phyloP scores from a whole-genome alignment of 2,113 vertebrate species.

The Hemicordylus capensis region DNA sequence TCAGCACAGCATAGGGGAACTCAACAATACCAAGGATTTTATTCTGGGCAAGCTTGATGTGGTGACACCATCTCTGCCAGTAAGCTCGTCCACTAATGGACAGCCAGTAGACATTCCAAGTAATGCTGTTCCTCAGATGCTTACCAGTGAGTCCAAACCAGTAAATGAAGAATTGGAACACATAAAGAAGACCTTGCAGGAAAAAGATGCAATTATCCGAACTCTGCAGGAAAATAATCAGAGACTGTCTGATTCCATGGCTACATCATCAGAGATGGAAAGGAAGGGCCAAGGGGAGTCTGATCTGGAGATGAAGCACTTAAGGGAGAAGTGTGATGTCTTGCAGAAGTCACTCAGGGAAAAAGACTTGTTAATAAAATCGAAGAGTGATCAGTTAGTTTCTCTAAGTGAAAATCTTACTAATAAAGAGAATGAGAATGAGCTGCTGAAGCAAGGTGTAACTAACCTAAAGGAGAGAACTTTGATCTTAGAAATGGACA shows the following conservation, averaged over 20 bases:
- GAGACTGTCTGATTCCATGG: slow-evolving; percentile 84
- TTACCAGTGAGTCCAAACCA: slow-evolving; percentile 58
- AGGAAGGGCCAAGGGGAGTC: slow-evolving; percentile 76
- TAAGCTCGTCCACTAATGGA: neutral
- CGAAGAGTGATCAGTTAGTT: slow-evolving; percentile 89
- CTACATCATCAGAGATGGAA: slow-evolving; percentile 80
- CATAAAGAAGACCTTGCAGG: slow-evolving; percentile 77
- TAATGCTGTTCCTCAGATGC: neutral
- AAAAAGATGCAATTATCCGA: slow-evolving; percentile 83
- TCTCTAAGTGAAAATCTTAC: slow-evolving; percentile 86
- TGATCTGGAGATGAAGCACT: slow-evolving; percentile 80
- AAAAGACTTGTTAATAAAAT: slow-evolving; percentile 96
- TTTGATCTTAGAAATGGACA: slow-evolving; percentile 90
- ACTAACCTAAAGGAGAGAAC: slow-evolving; percentile 95
- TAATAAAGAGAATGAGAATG: slow-evolving; percentile 93
- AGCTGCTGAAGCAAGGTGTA: slow-evolving; percentile 94
- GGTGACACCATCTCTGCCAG: slow-evolving; percentile 69
- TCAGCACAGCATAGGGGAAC: slow-evolving; percentile 90
- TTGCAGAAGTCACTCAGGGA: slow-evolving; percentile 90
- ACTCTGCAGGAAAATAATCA: slow-evolving; percentile 95
- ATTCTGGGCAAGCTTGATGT: slow-evolving; percentile 89
- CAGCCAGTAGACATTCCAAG: slow-evolving; percentile 7
- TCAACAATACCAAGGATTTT: slow-evolving; percentile 88
- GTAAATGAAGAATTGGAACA: slow-evolving; percentile 75
- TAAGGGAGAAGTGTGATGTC: slow-evolving; percentile 82